Base-by-base conservation (phyloP, 2,797 vertebrate genomes). In the Microhierax caerulescens region DNA sequence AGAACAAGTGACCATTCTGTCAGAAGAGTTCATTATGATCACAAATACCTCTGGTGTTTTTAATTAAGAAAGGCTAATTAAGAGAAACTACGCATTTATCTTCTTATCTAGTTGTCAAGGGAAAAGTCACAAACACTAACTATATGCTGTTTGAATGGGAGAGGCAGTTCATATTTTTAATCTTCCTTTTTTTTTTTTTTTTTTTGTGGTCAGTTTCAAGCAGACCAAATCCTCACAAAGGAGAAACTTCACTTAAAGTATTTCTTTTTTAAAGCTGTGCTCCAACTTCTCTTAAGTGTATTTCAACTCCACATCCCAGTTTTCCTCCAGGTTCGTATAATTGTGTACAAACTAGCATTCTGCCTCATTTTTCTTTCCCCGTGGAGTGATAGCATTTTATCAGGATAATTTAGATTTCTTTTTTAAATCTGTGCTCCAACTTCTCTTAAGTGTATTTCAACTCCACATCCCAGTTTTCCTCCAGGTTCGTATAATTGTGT, bases 31-130 rank as follows among this genome's bases (percentile, higher is more conserved):
- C 99, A 99, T 99, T 99, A 99, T 98, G 98, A 98, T 98, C 99
- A 99, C 99, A 99, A 97, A 99, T 98, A 98, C 98, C 98, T 98
- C 98, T 98, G 98, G 97, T 99, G 98, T 98, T 99, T 99, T 99
- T 99, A 99, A 99, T 99, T 99, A 99, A 99, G 98, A 97, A 98
- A 98, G 98, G 98, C 99, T 99, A 99, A 99, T 99, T 99, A 99
- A 99, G 98, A 99, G 98, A 98, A 98, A 98, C 98, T 98, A 98
- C 75, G 95, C 97, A 98, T 98, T 98, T 98, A 98, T 98, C 98
- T 98, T 98, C 98, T 98, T 98, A 98, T 97, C 98, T 98, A 93
- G 96, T 96, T 98, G 98, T 98, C 97, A 91, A 90, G 96, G 94
- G 93, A 91, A 78, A 97, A 96, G 92, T 93, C 91, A 93, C 97